Evolutionary conservation across 2,113 vertebrate species (phyloP), one percentile per base, ranked within the genome.

Genomic region (Mastomys natalensis): DNA sequence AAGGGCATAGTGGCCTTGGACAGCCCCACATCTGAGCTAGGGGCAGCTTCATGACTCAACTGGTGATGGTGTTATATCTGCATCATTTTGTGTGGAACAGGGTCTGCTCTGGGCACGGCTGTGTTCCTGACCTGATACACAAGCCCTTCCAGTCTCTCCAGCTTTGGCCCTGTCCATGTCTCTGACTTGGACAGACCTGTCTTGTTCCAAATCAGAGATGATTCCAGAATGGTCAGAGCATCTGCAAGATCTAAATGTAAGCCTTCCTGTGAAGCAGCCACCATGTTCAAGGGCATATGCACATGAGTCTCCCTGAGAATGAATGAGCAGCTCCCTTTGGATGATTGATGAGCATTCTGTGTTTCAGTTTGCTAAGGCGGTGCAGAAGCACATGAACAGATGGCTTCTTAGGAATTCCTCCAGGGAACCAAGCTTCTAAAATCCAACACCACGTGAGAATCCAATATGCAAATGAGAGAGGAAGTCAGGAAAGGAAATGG

Each of bases 301-400:
- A n/a, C 45, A 19, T 19, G 11, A 26, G 26, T 64, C 58, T 88
- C 58, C 86, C 45, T 31, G 95, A 62, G 84, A 87, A 37, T 40
- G 80, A 81, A 55, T 10, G 34, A 90, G 87, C 4, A 5, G 77
- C 66, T 72, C 43, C 89, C 43, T 29, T 93, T 3, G 0, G 77
- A 85, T 97, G 97, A 97, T 94, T 87, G 96, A 98, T 97, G 92
- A 95, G n/a, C 86, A 84, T 53, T 82, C 68, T 29, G 1, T 5
- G 15, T 93, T 91, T 93, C 87, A 22, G 31, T 91, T 86, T 53
- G 86, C 93, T 77, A 84, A 94, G 89, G 62, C 8, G 3, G 77
- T 96, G 87, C 77, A 80, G 55, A 95, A 94, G 96, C 95, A 43
- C 94, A 87, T 0, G 7, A 96, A 84, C 97, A 98, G 96, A 95